Percentiles rank a stretch among this genome's conserved stretches.
phyloP scores from a whole-genome alignment of 2,113 vertebrate genomes.

The Leucosticte australis region DNA sequence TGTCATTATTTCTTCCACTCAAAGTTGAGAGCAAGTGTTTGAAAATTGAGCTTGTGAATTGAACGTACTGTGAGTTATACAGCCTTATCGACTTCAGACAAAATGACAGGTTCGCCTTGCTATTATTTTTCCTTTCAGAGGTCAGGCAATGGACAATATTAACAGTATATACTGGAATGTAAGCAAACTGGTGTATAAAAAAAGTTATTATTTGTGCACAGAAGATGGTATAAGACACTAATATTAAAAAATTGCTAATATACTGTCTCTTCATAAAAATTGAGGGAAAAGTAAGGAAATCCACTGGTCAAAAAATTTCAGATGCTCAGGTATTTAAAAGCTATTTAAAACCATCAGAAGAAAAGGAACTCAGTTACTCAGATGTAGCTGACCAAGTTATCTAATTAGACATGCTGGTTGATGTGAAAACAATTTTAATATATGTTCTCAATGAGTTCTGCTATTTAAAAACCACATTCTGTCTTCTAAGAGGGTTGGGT shows the following conservation, averaged over 20 bases:
- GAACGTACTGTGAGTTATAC: conserved; percentile 87
- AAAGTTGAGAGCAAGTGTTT: conserved; percentile 86
- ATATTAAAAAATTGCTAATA: conserved; percentile 20
- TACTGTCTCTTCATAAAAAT: background rate
- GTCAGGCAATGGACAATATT: conserved; percentile 83
- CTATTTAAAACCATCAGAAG: background rate
- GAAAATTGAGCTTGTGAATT: conserved; percentile 96
- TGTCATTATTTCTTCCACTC: conserved; percentile 93
- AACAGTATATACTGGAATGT: conserved; percentile 73
- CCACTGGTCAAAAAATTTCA: background rate
- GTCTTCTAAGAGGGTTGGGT: background rate
- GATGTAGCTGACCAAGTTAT: background rate
- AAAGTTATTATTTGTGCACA: conserved; percentile 73
- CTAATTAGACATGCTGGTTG: background rate
- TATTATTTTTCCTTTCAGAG: conserved; percentile 91
- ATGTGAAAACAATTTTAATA: background rate
- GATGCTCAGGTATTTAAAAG: background rate
- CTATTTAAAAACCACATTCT: background rate
- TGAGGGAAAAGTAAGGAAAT: background rate
- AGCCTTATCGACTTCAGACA: conserved; percentile 87
- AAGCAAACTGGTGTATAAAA: conserved; percentile 67
- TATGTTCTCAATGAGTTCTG: background rate
- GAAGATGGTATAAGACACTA: conserved; percentile 35
- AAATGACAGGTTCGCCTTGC: conserved; percentile 88
- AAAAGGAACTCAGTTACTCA: background rate